A percentile compares a stretch with the other conserved stretches of the same genome.
phyloP scores from a whole-genome alignment of 1,140 invertebrate genomes.

The Asobara japonica region DNA sequence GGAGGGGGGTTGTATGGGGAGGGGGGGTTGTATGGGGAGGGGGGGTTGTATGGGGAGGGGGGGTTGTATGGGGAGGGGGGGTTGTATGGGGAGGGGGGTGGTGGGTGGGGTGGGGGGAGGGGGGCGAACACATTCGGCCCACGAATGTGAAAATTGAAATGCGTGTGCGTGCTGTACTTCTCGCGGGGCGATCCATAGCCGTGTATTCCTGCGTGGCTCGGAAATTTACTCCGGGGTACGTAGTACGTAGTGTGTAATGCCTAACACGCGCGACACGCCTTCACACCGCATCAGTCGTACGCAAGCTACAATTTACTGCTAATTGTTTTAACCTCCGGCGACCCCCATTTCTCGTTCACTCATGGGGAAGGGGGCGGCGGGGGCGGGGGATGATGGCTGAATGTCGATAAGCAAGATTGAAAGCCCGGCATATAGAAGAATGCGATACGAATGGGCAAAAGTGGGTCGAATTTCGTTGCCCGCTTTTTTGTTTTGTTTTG shows the following conservation, averaged over 20 bases:
- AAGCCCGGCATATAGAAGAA: neutral
- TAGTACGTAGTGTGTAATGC: slow-evolving; percentile 27
- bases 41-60: too few relatives aligned
- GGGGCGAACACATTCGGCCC: too few relatives aligned
- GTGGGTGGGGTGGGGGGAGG: too few relatives aligned
- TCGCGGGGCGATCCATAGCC: neutral
- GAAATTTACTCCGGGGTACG: slow-evolving; percentile 12
- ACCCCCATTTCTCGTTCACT: neutral
- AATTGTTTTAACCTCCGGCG: slow-evolving; percentile 33
- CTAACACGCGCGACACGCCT: slow-evolving; percentile 17
- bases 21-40: too few relatives aligned
- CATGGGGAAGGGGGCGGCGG: slow-evolving; percentile 1
- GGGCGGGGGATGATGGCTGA: neutral
- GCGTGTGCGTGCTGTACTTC: neutral
- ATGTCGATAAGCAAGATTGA: neutral
- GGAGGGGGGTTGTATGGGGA: too few relatives aligned
- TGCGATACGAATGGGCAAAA: neutral
- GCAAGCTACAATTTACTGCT: slow-evolving; percentile 37
- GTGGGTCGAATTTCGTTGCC: neutral
- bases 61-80: too few relatives aligned
- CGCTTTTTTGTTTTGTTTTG: neutral
- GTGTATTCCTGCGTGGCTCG: slow-evolving; percentile 21
- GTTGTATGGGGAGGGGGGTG: too few relatives aligned
- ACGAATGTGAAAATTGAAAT: too few relatives aligned
- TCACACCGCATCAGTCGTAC: slow-evolving; percentile 30